phyloP scores from a whole-genome alignment of 1,140 invertebrate species.

The Maconellicoccus hirsutus region DNA sequence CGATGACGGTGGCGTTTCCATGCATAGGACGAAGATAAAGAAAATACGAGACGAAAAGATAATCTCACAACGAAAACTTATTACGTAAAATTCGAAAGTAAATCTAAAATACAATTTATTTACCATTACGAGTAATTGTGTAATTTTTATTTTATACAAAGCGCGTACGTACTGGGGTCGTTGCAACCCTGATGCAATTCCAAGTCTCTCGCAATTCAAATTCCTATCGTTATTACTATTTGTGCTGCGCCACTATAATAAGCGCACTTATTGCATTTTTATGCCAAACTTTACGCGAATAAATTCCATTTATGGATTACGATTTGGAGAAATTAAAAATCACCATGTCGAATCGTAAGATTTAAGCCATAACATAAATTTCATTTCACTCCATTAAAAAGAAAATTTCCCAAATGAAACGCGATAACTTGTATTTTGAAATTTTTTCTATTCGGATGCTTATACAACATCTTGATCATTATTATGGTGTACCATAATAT shows the following conservation, averaged over 20 bases:
- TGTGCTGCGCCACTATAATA: no score
- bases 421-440: no score
- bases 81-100: background rate
- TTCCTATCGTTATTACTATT: background rate
- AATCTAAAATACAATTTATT: conserved; percentile 6
- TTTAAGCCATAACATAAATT: no score
- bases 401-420: no score
- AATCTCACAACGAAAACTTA: background rate
- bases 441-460: no score
- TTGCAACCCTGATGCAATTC: no score
- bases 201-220: background rate
- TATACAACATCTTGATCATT: no score
- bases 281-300: background rate
- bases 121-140: background rate
- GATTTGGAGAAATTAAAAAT: background rate
- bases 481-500: no score
- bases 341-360: background rate
- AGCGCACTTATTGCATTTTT: background rate
- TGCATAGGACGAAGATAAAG: background rate
- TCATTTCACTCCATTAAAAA: no score
- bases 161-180: background rate
- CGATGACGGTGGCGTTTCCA: background rate
- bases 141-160: background rate
- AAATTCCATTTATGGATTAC: background rate
- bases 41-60: background rate